phyloP scores from a whole-genome alignment of 2,113 vertebrate genomes.

The Fulica atra region DNA sequence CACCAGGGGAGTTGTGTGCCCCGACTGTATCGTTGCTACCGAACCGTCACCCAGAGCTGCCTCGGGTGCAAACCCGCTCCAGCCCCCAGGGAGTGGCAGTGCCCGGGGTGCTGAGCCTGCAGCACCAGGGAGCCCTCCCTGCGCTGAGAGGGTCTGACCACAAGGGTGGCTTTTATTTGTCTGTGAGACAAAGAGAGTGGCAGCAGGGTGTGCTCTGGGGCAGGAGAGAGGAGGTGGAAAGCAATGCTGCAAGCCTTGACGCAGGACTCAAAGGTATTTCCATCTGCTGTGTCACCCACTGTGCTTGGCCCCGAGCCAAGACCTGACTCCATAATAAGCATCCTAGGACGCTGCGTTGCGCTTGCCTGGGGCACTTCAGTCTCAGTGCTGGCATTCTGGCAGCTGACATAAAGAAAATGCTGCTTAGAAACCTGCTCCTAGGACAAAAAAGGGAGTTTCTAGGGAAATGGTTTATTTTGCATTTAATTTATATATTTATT shows the following conservation, averaged over 20 bases:
- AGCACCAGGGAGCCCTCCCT: not conserved
- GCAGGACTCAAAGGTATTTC: not conserved
- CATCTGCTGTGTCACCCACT: not conserved
- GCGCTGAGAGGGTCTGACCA: rapidly evolving
- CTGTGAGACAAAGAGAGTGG: not conserved
- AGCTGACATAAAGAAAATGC: slow-evolving; percentile 28
- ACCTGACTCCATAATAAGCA: not conserved
- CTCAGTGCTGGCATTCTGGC: not conserved
- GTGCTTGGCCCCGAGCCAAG: not conserved
- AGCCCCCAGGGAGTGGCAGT: not conserved
- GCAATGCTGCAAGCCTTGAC: not conserved
- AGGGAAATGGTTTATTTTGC: slow-evolving; percentile 50
- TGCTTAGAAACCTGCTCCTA: slow-evolving; percentile 48
- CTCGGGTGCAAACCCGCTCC: not conserved
- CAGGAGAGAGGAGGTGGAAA: not conserved
- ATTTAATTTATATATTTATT: slow-evolving; percentile 76
- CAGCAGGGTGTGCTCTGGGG: not conserved
- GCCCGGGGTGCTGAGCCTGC: not conserved
- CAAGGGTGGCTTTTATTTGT: not conserved
- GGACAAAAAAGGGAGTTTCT: slow-evolving; percentile 37
- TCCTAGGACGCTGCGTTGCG: not conserved
- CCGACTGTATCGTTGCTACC: rapidly evolving
- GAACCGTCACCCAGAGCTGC: not conserved
- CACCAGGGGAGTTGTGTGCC: rapidly evolving
- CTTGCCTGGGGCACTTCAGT: not conserved